A percentile compares a stretch with the other conserved stretches of the same genome.
phyloP scores from a whole-genome alignment of 1,140 invertebrate species.

The Lamellibrachia luymesi region DNA sequence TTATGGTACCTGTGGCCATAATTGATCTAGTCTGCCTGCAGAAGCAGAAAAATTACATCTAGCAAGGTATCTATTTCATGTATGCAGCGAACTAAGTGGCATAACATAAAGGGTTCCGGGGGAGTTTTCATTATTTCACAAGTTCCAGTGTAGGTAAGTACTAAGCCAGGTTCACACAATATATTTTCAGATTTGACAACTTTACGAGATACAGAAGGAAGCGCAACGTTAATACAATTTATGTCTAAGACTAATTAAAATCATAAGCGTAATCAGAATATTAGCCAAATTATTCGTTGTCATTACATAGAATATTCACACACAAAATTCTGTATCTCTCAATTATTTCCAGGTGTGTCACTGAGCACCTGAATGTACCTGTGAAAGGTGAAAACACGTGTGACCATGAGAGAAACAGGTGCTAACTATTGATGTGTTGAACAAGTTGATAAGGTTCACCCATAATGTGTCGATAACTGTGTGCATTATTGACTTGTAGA shows the following conservation, averaged over 20 bases:
- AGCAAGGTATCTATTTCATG: neutral
- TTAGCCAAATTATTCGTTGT: neutral
- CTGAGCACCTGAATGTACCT: neutral
- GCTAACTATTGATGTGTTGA: neutral
- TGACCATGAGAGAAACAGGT: neutral
- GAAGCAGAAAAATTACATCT: neutral
- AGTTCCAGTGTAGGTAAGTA: neutral
- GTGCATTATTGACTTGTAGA: neutral
- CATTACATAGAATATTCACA: neutral
- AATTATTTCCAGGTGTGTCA: neutral
- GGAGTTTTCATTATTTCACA: neutral
- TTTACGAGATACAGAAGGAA: neutral
- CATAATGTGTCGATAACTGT: neutral
- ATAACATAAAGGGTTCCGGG: neutral
- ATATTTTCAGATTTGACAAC: neutral
- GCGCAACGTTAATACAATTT: neutral
- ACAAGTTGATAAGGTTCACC: neutral
- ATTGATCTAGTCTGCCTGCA: neutral
- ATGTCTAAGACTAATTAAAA: neutral
- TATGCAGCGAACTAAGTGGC: neutral
- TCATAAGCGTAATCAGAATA: neutral
- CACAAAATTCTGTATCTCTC: neutral
- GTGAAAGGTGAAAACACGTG: neutral
- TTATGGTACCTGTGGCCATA: neutral
- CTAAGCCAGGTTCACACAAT: neutral